Conservation (phyloP, 2,888 invertebrate species). For the Agriopis marginaria region DNA sequence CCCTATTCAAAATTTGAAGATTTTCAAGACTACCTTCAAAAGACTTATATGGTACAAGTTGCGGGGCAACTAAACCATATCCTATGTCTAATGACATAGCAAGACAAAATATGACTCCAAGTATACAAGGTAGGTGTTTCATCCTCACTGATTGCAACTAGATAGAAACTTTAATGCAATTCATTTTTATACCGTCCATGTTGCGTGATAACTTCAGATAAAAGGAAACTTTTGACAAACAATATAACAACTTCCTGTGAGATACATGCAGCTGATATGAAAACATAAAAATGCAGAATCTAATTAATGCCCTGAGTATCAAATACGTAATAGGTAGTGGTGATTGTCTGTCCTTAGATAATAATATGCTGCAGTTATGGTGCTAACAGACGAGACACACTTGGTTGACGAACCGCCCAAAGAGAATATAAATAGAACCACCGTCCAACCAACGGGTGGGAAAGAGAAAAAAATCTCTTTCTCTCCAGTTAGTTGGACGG, state of each 20-base stretch:
- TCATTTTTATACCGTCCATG: constrained; percentile 62
- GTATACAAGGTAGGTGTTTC: constrained; percentile 66
- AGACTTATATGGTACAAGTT: constrained; percentile 36
- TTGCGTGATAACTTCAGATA: constrained; percentile 61
- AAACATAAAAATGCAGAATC: constrained; percentile 66
- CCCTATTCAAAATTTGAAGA: constrained; percentile 35
- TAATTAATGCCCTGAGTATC: neutral
- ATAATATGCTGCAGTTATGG: no score
- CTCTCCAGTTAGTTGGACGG: no score
- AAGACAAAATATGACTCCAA: constrained; percentile 60
- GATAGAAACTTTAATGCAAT: constrained; percentile 45
- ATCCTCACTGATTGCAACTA: constrained; percentile 66
- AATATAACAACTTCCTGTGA: constrained; percentile 76
- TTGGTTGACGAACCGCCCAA: no score
- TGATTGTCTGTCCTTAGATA: no score
- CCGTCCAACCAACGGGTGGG: no score
- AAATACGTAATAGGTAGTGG: neutral
- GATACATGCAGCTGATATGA: constrained; percentile 68
- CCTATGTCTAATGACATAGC: constrained; percentile 48
- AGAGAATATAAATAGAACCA: no score
- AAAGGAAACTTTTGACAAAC: constrained; percentile 74
- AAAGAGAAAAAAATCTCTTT: no score
- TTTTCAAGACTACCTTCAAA: constrained; percentile 37
- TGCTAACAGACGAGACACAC: no score
- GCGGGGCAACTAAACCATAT: constrained; percentile 48